phyloP scores from a whole-genome alignment of 2,113 vertebrate genomes.

The Anolis sagrei region DNA sequence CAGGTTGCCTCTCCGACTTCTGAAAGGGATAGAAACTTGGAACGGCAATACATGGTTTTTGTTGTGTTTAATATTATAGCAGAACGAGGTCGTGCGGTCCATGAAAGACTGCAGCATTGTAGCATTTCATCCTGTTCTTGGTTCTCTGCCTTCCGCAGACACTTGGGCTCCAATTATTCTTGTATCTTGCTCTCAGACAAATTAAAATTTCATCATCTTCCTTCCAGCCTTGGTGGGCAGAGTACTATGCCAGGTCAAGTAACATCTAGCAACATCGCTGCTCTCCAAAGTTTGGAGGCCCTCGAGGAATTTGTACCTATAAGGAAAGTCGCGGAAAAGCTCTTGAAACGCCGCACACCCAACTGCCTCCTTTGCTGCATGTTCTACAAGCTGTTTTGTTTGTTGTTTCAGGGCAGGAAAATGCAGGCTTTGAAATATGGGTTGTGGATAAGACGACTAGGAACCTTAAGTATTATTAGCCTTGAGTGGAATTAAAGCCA shows the following conservation, averaged over 20 bases:
- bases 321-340: conserved; percentile 46
- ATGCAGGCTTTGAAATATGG: conserved; percentile 69
- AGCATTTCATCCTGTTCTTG: conserved; percentile 54
- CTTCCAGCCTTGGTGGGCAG: conserved; percentile 59
- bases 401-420: conserved; percentile 62
- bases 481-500: conserved; percentile 70
- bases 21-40: conserved; percentile 32
- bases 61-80: accelerated
- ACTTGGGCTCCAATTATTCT: conserved; percentile 75
- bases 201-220: conserved; percentile 78
- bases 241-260: conserved; percentile 66
- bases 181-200: conserved; percentile 75
- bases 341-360: conserved; percentile 8
- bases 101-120: not conserved
- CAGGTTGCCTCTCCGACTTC: conserved; percentile 13
- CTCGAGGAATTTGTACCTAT: conserved; percentile 63
- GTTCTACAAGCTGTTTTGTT: conserved; percentile 68
- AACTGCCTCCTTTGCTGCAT: conserved; percentile 41
- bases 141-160: conserved; percentile 44
- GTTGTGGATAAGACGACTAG: conserved; percentile 65
- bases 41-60: accelerated
- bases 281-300: conserved; percentile 63
- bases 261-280: conserved; percentile 67
- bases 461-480: conserved; percentile 68
- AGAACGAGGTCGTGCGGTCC: conserved; percentile 19